Base-by-base conservation (phyloP, 2,113 vertebrate species). In the Camelus dromedarius region DNA sequence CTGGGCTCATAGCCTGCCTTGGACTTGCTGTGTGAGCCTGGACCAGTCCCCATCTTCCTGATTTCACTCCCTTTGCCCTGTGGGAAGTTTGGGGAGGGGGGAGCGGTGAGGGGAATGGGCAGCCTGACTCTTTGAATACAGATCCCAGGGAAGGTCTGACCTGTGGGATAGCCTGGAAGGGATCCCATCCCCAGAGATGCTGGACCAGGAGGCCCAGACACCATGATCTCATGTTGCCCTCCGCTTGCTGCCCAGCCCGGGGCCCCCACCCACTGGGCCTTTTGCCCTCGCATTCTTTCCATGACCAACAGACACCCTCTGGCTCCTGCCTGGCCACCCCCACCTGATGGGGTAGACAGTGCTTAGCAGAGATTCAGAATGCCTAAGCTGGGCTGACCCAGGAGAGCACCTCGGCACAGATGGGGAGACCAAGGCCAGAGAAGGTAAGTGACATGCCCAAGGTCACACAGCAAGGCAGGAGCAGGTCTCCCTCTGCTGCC, bases 251-350 rank as follows among this genome's bases (percentile, higher is more conserved):
- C 75, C 80, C 82, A 81, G 94, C 24, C 8, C 0, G 15, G 28
- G 91, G 76, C 72, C 92, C 83, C 92, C 75, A 48, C 89, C 87
- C 5, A 70, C 87, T 35, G 86, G 91, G 97, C 95, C 24, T 91
- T 79, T 70, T 80, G 88, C 85, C 96, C 66, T 96, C 69, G 80
- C 88, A 82, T 96, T 97, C 90, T 96, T 97, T 96, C 97, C 96
- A 79, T 89, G 50, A 88, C 77, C 95, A 42, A 50, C 73, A 42
- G 82, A 95, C 66, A 86, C 72, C 77, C 96, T 70, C 96, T 19
- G 56, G 77, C 79, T 86, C 77, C 72, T 9, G 24, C 58, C 82
- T 35, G n/a, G 30, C 62, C 86, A 76, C 76, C 81, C 79, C 72
- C 42, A 52, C 70, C 94, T 89, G 64, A 56, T 22, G 38, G 48